phyloP scores from a whole-genome alignment of 2,888 invertebrate genomes.

The Glaucopsyche alexis region DNA sequence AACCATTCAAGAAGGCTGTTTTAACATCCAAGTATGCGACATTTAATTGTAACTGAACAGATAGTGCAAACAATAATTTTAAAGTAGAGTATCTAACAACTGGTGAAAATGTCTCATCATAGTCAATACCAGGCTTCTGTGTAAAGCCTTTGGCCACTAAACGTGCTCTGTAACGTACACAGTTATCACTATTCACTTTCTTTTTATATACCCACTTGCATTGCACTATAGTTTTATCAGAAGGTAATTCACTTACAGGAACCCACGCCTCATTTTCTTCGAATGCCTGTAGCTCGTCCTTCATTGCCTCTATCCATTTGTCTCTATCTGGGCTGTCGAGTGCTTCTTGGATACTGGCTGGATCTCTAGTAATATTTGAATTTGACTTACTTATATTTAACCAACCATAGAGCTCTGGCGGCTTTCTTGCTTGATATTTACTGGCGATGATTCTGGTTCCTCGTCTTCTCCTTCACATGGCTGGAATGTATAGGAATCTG shows the following conservation, averaged over 20 bases:
- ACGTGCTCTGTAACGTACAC: conserved; percentile 35
- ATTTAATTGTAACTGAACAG: conserved; percentile 21
- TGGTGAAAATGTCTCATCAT: too few species aligned
- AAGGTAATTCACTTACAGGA: conserved; percentile 1
- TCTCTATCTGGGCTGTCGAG: neutral
- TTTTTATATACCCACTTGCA: conserved; percentile 22
- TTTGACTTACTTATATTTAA: neutral
- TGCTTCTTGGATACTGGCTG: conserved; percentile 1
- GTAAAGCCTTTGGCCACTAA: conserved; percentile 36
- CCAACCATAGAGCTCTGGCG: neutral
- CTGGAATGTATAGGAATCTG: neutral
- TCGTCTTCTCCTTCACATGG: neutral
- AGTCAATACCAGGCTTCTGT: conserved; percentile 34
- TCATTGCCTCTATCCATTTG: conserved; percentile 15
- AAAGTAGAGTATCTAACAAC: too few species aligned
- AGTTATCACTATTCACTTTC: conserved; percentile 29
- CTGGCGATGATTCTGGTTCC: neutral
- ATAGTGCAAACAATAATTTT: too few species aligned
- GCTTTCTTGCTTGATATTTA: neutral
- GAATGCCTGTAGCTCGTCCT: conserved; percentile 13
- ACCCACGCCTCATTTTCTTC: conserved; percentile 21
- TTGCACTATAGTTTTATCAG: conserved; percentile 10
- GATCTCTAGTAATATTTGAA: neutral
- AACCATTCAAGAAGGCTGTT: conserved; percentile 17
- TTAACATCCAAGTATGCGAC: neutral